Base-by-base conservation (phyloP, 2,888 invertebrate genomes). In the Drosophila maculinotata region DNA sequence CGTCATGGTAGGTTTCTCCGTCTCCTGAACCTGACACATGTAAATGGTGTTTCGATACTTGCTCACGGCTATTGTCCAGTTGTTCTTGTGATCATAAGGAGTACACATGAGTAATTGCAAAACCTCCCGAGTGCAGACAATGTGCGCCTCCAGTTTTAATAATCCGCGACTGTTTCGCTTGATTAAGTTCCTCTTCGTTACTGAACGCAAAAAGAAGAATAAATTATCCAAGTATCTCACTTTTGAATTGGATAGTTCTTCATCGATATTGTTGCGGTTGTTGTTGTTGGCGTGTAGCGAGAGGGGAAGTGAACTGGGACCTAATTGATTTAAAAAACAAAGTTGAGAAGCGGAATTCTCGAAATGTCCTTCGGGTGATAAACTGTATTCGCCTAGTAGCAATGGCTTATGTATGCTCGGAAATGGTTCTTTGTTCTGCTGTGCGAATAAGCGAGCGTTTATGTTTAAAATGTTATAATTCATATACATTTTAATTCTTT, bases 21-120 rank as follows among this genome's bases (percentile, higher is more conserved):
- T 0, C 3, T 10, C 39, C 2, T 25, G 35, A 2, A 71, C 25
- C 0, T 49, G 53, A 7, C 62, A 63, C 14, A 82, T 67, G 30
- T 81, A 82, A 1, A 72, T 65, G 4, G 79, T 84, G 35, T 81
- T 72, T 0, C 68, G 62, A 38, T 49, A 82, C 7, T 59, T 81
- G 30, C 69, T 56, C 0, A 49, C 64, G 1, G 53, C 66, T 25
- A 82, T 12, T 1, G 48, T 57, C 85, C 85, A 82, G 14, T 69
- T 60, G 1, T 20, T 2, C 4, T 41, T 51, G 5, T 23, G 2
- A 3, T 87, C 67, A 28, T 72, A 81, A 0, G 81, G 81, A 0
- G 85, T 26, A 5, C 62, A 47, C 81, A 87, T 76, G 1, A 82
- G 31, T 7, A 75, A 6, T 31, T 62, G 65, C 26, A 82, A 23